Evolutionary conservation across 2,797 vertebrate genomes (phyloP), one percentile per base, ranked within the genome.

Genomic region (Rhincodon typus): DNA sequence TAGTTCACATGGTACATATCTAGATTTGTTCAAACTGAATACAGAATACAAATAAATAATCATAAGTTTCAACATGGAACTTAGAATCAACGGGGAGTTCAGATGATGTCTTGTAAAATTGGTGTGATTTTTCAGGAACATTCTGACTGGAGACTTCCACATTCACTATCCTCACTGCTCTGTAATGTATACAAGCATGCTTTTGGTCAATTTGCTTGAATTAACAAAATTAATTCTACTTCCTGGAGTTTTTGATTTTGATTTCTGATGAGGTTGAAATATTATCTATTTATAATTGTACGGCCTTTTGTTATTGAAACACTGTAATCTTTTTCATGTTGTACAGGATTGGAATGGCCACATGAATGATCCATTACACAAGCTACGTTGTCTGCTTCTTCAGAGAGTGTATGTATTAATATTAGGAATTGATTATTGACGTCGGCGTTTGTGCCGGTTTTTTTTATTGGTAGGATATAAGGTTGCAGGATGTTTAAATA

Each of bases 401-500:
- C 94, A 94, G 46, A 94, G 94, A 94, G 94, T 94, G 94, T 94
- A 94, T 50, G 94, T 94, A 72, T 84, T 62, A 90, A 90, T 57
- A 13, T 57, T 88, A 34, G 25, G 50, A 84, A 46, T 34, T 88
- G 86, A 34, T 57, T 12, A 34, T 1, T 34, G 30, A n/a, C 4
- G 8, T 90, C 19, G 23, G 38, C 8, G 13, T 53, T 62, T 57
- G 4, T 4, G n/a, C 5, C 5, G 13, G 57, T 90, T 34, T 6
- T 66, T 90, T 62, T 62, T 66, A 13, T 34, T 62, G 27, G 13
- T 62, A n/a, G 53, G 4, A 57, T 90, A 62, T 66, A 15, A 62
- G 57, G 13, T 62, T 27, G 25, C 25, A 57, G 25, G 25, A 34
- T 57, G 50, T 50, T 57, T 88, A 90, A 34, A 66, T 90, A 15